A percentile compares a stretch with the other conserved stretches of the same genome.
Evolutionary conservation across 2,113 vertebrate genomes (phyloP).

Genomic region (Cheirogaleus medius): DNA sequence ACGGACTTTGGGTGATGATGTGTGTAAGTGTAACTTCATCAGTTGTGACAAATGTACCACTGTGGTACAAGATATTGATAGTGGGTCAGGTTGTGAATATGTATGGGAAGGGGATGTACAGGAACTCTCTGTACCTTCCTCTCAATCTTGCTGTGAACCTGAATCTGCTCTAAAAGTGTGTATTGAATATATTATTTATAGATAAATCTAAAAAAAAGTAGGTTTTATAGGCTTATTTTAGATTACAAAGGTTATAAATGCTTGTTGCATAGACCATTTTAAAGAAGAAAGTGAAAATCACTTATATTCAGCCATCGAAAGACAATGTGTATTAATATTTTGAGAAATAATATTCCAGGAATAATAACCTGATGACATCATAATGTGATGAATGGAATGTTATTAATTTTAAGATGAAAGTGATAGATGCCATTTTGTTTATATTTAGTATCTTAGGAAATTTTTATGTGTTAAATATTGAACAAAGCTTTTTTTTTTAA

Average conservation of each 20-base stretch:
- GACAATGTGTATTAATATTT: not conserved
- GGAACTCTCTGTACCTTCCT: not conserved
- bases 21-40: not conserved
- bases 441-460: not conserved
- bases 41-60: not conserved
- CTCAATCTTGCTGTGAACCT: not conserved
- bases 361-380: not conserved
- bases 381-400: not conserved
- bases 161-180: not conserved
- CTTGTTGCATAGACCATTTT: not conserved
- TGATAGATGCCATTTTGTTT: not conserved
- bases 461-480: not conserved
- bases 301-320: not conserved
- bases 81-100: not conserved
- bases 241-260: not conserved
- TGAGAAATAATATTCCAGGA: not conserved
- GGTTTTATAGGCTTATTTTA: not conserved
- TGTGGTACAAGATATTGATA: not conserved
- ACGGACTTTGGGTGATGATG: not conserved
- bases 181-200: not conserved
- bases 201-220: not conserved
- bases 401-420: not conserved
- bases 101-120: too few species aligned
- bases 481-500: not conserved
- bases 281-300: not conserved